These are phyloP conservation scores for Misgurnus anguillicaudatus DNA, from an alignment of 2,113 vertebrate genomes.

Conservation along the genomic window DNA sequence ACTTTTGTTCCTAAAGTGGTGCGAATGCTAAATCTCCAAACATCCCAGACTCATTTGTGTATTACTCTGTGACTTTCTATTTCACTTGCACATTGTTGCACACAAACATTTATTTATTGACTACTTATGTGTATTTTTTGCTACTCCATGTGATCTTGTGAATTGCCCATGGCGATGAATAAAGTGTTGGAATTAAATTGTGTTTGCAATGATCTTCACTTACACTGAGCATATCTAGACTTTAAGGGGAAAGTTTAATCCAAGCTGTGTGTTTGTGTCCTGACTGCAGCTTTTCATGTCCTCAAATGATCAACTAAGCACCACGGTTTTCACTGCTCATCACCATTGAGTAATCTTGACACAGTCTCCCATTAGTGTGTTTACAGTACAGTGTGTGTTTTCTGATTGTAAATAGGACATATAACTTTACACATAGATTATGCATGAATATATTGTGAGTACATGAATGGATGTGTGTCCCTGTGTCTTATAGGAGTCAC, in stretches of 20 bases:
- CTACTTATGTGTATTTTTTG: too few species aligned
- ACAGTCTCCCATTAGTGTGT: background rate
- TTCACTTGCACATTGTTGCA: too few species aligned
- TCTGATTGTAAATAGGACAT: constrained; percentile 15
- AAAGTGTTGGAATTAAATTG: too few species aligned
- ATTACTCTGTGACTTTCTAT: too few species aligned
- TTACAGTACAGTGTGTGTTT: background rate
- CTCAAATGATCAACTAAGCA: background rate
- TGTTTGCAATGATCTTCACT: background rate
- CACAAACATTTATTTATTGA: too few species aligned
- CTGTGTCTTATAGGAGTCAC: constrained; percentile 19
- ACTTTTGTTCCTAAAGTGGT: too few species aligned
- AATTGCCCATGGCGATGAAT: too few species aligned
- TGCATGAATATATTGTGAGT: constrained; percentile 32
- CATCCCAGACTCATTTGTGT: too few species aligned
- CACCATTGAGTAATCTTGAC: background rate
- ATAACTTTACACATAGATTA: constrained; percentile 1
- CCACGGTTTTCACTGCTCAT: background rate
- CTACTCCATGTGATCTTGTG: too few species aligned
- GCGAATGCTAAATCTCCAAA: too few species aligned
- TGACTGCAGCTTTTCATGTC: background rate
- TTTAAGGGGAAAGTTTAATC: background rate
- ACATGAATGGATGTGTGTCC: constrained; percentile 19
- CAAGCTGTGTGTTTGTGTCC: background rate
- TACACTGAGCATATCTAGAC: background rate